Base-by-base conservation (phyloP, 2,888 invertebrate genomes). In the Sminthurides aquaticus region DNA sequence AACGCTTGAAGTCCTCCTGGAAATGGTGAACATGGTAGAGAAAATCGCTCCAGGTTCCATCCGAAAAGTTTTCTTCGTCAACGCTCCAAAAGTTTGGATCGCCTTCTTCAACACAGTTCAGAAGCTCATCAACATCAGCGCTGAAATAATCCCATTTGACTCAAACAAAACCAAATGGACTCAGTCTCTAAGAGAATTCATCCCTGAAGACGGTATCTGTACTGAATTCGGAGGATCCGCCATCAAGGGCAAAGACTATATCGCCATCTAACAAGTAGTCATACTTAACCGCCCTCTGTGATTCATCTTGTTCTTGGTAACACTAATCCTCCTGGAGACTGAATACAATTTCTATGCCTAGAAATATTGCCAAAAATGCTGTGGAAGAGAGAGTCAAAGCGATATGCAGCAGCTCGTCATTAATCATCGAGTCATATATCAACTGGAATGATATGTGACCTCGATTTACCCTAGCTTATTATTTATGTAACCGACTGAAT, bases 11-110 rank as follows among this genome's bases (percentile, higher is more conserved):
- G 57, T 62, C 22, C 24, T 62, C 3, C 48, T 62, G 1, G 25
- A 48, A n/a, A 26, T 62, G 15, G 26, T 62, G 3, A 56, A 48
- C 48, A 24, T 27, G 1, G 49, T 62, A 15, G 57, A 62, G 26
- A 34, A 57, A n/a, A 48, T 62, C 8, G 34, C 62, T 1, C 62
- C 62, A 29, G 56, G 56, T 15, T 25, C 48, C n/a, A 48, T 57
- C 27, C n/a, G 28, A 18, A 62, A 62, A 62, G 62, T 62, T 48
- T 62, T 57, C 49, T 48, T 56, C 11, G 62, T 62, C 34, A 62
- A 62, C 24, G 57, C 62, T 27, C 48, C 62, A 8, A 62, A 57
- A 20, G 27, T 62, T 15, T 26, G 24, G 11, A 57, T 62, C n/a
- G 56, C 57, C 26, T 49, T 62, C 56, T 57, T 62, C 62, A 62